Conservation (phyloP, 1,140 invertebrate genomes). For the Halesus radiatus region DNA sequence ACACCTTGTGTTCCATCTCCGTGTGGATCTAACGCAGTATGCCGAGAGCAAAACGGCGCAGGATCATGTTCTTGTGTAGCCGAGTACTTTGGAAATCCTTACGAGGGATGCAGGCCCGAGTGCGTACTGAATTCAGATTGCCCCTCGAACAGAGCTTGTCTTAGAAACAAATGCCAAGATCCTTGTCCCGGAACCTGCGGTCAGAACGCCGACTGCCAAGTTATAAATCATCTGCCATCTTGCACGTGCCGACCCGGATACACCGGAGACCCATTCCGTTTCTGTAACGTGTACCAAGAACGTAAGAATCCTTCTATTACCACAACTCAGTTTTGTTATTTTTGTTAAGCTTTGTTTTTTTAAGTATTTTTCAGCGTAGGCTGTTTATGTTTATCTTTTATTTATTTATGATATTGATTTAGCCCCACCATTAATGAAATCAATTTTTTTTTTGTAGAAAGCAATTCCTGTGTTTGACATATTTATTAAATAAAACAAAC, state of each 20-base stretch:
- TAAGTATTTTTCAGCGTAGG: too few relatives aligned
- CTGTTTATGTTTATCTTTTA: too few relatives aligned
- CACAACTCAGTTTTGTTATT: too few relatives aligned
- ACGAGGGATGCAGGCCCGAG: slow-evolving; percentile 79
- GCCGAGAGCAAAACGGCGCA: slow-evolving; percentile 73
- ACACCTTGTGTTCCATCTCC: slow-evolving; percentile 75
- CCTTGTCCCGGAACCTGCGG: slow-evolving; percentile 77
- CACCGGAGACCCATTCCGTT: slow-evolving; percentile 80
- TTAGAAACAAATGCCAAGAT: slow-evolving; percentile 74
- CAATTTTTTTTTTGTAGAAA: too few relatives aligned
- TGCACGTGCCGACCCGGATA: slow-evolving; percentile 79
- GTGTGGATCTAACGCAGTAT: slow-evolving; percentile 78
- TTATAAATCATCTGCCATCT: slow-evolving; percentile 75
- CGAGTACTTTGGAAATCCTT: slow-evolving; percentile 79
- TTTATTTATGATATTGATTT: too few relatives aligned
- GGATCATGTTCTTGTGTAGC: slow-evolving; percentile 76
- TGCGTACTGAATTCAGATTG: slow-evolving; percentile 80
- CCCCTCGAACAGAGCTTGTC: slow-evolving; percentile 73
- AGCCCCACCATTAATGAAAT: too few relatives aligned
- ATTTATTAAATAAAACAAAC: too few relatives aligned
- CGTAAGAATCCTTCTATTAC: slow-evolving; percentile 71
- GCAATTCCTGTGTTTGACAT: too few relatives aligned
- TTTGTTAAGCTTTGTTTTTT: too few relatives aligned
- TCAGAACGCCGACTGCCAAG: slow-evolving; percentile 76
- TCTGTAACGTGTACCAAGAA: slow-evolving; percentile 72